Base-by-base conservation (phyloP, 1,140 invertebrate species). In the Drosophila ananassae region DNA sequence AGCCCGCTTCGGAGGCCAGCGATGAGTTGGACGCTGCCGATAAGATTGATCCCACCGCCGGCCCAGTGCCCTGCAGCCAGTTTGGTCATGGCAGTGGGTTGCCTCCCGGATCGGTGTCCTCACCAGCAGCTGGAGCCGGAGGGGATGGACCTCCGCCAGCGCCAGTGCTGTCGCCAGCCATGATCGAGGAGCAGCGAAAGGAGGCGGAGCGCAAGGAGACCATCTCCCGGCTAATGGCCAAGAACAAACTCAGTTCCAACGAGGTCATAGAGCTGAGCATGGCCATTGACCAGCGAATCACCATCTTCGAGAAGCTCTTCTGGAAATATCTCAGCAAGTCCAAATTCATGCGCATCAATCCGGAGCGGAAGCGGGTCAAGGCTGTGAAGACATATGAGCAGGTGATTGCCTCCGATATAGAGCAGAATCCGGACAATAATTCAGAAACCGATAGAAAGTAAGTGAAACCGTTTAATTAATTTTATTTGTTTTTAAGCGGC, bases 231-330 rank as follows among this genome's bases (percentile, higher is more conserved):
- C 39, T 89, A 22, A 51, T 71, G 10, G 13, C 9, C 34, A 89
- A 89, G 30, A 69, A 46, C 4, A 79, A 67, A 21, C 46, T 89
- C 17, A 80, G 6, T 10, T 46, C 79, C n/a, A 89, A 83, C 24
- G 84, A 89, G 39, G 47, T 89, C 37, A 89, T 89, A 7, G 83
- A 89, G 6, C 52, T 89, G 12, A 83, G 73, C 47, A 89, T 89
- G 79, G 83, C 83, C 51, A 90, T 89, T 17, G 84, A 89, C 47
- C 79, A 89, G 32, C 73, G 83, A 0, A 75, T 62, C 2, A 91
- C 90, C n/a, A 89, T 91, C 13, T 91, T 91, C 32, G 90, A 91
- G 58, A 91, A 91, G 67, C 82, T 91, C 12, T 91, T 84, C 53
- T 91, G 90, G 90, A 80, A 90, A 22, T 90, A 84, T 50, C 58